Evolutionary conservation across 2,797 vertebrate species (phyloP).

Genomic region (Pogonophryne albipinna): DNA sequence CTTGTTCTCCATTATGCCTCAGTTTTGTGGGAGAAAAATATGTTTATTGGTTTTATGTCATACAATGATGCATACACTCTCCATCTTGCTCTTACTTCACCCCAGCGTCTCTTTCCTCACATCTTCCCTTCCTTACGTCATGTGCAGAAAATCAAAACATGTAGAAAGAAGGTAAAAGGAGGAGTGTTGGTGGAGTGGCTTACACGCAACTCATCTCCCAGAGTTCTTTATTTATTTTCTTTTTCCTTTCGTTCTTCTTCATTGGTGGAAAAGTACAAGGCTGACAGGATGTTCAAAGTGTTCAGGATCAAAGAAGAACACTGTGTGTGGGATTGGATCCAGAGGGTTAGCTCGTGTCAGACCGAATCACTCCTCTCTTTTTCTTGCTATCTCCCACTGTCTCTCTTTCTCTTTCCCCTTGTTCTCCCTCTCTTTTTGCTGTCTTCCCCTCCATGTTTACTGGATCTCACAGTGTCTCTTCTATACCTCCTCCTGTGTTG

Average conservation of each 20-base stretch:
- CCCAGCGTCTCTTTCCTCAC: background rate
- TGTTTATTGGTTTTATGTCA: conserved; percentile 10
- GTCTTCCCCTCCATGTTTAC: conserved; percentile 30
- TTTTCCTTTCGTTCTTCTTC: conserved; percentile 45
- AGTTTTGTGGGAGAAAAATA: background rate
- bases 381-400: conserved; percentile 30
- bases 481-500: conserved; percentile 10
- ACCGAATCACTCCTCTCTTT: conserved; percentile 49
- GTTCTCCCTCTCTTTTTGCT: conserved; percentile 36
- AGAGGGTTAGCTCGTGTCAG: conserved; percentile 74
- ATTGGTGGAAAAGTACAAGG: conserved; percentile 73
- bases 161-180: conserved; percentile 34
- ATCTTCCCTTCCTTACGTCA: conserved; percentile 53
- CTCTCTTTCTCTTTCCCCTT: conserved; percentile 41
- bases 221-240: conserved; percentile 13
- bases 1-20: conserved; percentile 42
- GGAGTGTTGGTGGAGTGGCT: conserved; percentile 46
- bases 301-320: conserved; percentile 81
- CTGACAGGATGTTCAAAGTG: conserved; percentile 85
- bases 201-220: conserved; percentile 56
- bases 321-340: conserved; percentile 70
- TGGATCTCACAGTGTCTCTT: conserved; percentile 28
- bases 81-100: background rate
- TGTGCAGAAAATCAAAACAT: conserved; percentile 39
- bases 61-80: background rate